Conservation (phyloP, 35 echinoderm and acorn worm species). For the Apostichopus parvimensis region DNA sequence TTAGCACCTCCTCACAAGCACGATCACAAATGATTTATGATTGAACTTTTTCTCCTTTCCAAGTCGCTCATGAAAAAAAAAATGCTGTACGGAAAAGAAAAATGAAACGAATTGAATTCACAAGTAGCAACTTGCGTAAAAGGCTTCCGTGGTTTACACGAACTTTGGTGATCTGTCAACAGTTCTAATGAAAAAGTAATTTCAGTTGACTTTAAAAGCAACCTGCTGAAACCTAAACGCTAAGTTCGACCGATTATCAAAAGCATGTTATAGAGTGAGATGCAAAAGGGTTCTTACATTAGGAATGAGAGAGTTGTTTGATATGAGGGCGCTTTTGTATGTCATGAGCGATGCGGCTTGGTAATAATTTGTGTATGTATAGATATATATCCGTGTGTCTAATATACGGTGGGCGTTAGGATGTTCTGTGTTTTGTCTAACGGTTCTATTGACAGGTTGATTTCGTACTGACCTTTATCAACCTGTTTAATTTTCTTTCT, state of each 20-base stretch:
- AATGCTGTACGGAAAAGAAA: not conserved
- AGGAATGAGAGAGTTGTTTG: not conserved
- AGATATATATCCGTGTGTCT: too few relatives aligned
- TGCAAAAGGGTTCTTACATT: not conserved
- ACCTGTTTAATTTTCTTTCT: too few relatives aligned
- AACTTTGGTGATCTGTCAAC: not conserved
- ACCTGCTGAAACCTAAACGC: not conserved
- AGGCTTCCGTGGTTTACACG: not conserved
- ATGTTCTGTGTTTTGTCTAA: too few relatives aligned
- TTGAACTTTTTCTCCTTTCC: not conserved
- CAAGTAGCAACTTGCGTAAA: not conserved
- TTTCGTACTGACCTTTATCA: too few relatives aligned
- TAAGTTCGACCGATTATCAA: not conserved
- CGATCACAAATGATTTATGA: not conserved
- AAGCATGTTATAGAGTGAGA: not conserved
- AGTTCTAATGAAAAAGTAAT: not conserved
- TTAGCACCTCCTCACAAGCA: not conserved
- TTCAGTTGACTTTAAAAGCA: not conserved
- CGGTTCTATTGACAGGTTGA: too few relatives aligned
- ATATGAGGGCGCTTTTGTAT: not conserved
- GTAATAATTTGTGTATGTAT: too few relatives aligned
- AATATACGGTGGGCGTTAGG: too few relatives aligned
- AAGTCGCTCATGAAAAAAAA: constrained; percentile 23
- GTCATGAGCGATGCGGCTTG: too few relatives aligned
- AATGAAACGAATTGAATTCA: not conserved